Conservation (phyloP, 2,113 vertebrate genomes). For the Bambusicola thoracicus region DNA sequence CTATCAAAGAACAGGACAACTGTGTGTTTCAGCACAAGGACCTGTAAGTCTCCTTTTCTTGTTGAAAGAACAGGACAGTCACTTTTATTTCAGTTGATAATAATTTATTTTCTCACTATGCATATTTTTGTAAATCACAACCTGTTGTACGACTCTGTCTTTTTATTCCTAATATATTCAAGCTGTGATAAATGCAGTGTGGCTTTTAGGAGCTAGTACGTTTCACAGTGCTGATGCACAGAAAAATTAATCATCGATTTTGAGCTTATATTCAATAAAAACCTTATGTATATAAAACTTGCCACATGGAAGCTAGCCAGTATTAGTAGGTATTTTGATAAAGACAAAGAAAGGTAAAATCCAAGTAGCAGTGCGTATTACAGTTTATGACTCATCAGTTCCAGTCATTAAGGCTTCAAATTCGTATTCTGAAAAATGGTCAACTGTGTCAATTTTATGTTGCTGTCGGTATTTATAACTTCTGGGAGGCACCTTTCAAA, state of each 20-base stretch:
- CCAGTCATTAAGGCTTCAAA: neutral
- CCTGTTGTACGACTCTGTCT: neutral
- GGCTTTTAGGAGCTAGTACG: neutral
- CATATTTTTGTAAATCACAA: fast-evolving
- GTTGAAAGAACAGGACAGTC: neutral
- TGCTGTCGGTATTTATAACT: neutral
- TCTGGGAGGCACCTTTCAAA: neutral
- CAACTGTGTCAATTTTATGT: neutral
- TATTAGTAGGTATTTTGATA: neutral
- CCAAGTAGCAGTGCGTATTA: neutral
- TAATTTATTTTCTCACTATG: neutral
- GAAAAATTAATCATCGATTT: neutral
- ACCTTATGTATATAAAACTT: neutral
- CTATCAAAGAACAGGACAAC: slow-evolving; percentile 66
- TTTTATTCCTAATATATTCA: neutral
- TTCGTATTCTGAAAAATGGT: neutral
- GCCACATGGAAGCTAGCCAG: neutral
- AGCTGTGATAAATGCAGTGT: neutral
- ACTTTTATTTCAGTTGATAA: neutral
- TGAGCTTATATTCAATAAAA: neutral
- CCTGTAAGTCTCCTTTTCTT: slow-evolving; percentile 77
- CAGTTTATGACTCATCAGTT: neutral
- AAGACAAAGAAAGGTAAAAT: slow-evolving; percentile 10
- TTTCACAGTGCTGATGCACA: neutral
- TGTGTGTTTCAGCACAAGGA: slow-evolving; percentile 84